These are phyloP conservation scores for Mycalesis mineus DNA, from an alignment of 2,888 invertebrate species.

Conservation along the genomic window DNA sequence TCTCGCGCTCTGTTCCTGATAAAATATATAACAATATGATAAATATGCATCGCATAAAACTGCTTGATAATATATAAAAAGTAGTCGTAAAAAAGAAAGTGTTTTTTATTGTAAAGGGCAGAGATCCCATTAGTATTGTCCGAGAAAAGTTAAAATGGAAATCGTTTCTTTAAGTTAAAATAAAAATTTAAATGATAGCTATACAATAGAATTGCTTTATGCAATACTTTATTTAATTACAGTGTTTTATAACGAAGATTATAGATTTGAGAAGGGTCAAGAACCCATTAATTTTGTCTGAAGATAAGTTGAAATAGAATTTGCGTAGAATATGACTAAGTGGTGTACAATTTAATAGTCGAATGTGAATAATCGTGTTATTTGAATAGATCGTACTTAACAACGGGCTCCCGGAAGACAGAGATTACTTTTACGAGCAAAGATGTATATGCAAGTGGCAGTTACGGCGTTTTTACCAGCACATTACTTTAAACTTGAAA, in stretches of 20 bases:
- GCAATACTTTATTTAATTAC: conserved; percentile 15
- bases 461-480: conserved; percentile 60
- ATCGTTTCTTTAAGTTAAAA: conserved; percentile 7
- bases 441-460: conserved; percentile 59
- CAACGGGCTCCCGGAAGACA: conserved; percentile 60
- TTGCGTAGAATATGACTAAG: no score
- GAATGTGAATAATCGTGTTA: conserved; percentile 16
- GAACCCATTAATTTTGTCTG: no score
- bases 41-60: conserved; percentile 29
- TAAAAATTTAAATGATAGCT: conserved; percentile 21
- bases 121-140: conserved; percentile 7
- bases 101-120: conserved; percentile 13
- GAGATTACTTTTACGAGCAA: conserved; percentile 55
- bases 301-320: no score
- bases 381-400: conserved; percentile 47
- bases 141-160: background rate
- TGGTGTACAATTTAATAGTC: no score
- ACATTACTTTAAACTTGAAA: conserved; percentile 58
- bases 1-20: conserved; percentile 32
- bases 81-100: conserved; percentile 28
- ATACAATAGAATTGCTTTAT: conserved; percentile 28
- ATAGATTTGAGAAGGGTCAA: no score
- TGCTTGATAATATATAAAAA: conserved; percentile 17
- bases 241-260: no score
- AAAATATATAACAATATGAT: conserved; percentile 33